Conservation (phyloP, 2,113 vertebrate species). For the Tichodroma muraria region DNA sequence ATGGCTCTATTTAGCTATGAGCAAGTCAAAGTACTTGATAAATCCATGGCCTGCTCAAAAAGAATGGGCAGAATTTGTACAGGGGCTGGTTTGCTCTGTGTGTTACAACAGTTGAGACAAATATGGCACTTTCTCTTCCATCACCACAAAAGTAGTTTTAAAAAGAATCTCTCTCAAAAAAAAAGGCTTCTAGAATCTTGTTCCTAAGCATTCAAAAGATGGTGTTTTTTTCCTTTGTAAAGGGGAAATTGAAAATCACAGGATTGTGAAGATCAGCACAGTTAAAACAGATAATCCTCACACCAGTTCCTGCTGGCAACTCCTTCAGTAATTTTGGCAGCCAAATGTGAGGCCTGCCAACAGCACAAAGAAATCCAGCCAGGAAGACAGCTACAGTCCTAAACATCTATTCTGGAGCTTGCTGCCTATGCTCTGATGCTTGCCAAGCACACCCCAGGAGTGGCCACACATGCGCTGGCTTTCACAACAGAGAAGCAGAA, state of each 20-base stretch:
- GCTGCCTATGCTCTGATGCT: neutral
- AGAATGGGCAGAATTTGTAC: neutral
- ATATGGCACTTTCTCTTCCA: neutral
- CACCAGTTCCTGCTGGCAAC: constrained; percentile 21
- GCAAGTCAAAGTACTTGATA: neutral
- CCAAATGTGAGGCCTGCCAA: neutral
- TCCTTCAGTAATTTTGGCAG: neutral
- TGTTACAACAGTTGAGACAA: neutral
- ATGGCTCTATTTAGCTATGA: neutral
- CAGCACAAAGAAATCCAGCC: constrained; percentile 1
- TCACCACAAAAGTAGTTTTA: neutral
- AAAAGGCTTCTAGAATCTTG: neutral
- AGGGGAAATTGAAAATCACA: neutral
- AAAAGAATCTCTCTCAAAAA: neutral
- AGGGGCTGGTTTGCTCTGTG: neutral
- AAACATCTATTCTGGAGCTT: neutral
- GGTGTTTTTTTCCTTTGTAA: neutral
- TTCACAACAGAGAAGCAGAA: neutral
- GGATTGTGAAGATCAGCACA: constrained; percentile 13
- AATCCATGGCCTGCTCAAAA: neutral
- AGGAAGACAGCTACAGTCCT: neutral
- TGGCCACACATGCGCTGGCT: constrained; percentile 26
- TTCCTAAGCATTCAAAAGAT: neutral
- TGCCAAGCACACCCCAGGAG: constrained; percentile 47
- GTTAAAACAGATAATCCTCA: constrained; percentile 45